Evolutionary conservation across 2,113 vertebrate species (phyloP), one percentile per base, ranked within the genome.

Genomic region (Gavialis gangeticus): DNA sequence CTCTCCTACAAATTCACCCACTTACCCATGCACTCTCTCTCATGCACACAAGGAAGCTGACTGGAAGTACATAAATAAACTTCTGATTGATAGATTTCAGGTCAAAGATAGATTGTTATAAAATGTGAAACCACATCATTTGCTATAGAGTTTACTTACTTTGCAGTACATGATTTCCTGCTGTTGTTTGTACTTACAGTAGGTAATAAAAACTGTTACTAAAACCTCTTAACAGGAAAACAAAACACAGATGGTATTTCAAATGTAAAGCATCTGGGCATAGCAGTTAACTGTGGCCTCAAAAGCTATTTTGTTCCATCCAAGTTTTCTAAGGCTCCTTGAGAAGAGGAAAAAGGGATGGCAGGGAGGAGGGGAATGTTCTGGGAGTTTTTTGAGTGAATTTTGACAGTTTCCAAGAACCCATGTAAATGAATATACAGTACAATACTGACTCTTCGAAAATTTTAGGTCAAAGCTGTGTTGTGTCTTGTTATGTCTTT

Each of bases 151-250:
- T 91, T 96, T 90, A 97, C 94, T 97, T 97, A 13, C 64, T 95
- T 90, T 82, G 93, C 58, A n/a, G 89, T 89, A 88, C 94, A 91
- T 0, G 55, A 92, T 95, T 97, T 97, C 96, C 96, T 97, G 96
- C 96, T 97, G 96, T 96, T 97, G 93, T 96, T 97, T 98, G 95
- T 97, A 96, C 95, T 97, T 98, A 96, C 57, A 93, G 94, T 82
- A 95, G 95, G 94, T 96, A 97, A 97, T 97, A 97, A 97, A 98
- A 98, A 96, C 92, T 90, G 96, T 97, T 97, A 91, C 94, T 93
- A 92, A 97, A 97, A 93, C 91, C 79, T 96, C 96, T 96, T 97
- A 95, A 92, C 80, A 96, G 95, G 96, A 96, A 98, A 98, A 98
- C 96, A 98, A 97, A 98, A 97, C 95, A 97, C 97, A 98, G 97